Evolutionary conservation across 2,113 vertebrate genomes (phyloP).

Genomic region (Crypturellus undulatus): DNA sequence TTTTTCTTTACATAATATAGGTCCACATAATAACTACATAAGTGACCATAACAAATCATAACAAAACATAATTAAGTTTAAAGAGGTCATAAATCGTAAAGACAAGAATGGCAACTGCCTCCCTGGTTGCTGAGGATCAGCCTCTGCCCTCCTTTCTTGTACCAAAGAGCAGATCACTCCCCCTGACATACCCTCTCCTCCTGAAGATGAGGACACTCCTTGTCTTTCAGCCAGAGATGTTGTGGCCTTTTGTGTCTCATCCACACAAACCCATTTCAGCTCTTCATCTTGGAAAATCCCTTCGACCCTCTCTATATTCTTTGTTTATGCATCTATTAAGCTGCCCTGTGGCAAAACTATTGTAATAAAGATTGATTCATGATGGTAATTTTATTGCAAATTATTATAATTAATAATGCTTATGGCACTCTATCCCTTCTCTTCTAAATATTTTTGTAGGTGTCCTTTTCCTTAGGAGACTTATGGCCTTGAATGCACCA

Average conservation of each 20-base stretch:
- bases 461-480: background rate
- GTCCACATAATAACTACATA: background rate
- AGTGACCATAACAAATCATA: background rate
- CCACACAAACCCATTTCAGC: background rate
- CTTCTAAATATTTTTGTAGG: background rate
- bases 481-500: background rate
- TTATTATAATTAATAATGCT: background rate
- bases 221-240: background rate
- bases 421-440: background rate
- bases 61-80: background rate
- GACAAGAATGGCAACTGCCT: background rate
- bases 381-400: background rate
- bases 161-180: fast-evolving
- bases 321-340: background rate
- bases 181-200: fast-evolving
- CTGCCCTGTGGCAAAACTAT: background rate
- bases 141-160: background rate
- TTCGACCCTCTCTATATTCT: background rate
- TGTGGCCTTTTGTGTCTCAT: background rate
- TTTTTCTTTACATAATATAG: background rate
- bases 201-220: background rate
- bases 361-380: background rate
- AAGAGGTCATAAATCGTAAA: background rate
- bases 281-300: background rate
- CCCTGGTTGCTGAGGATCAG: background rate